Evolutionary conservation across 2,113 vertebrate species (phyloP), one percentile per base, ranked within the genome.

Genomic region (Thamnaconus septentrionalis): DNA sequence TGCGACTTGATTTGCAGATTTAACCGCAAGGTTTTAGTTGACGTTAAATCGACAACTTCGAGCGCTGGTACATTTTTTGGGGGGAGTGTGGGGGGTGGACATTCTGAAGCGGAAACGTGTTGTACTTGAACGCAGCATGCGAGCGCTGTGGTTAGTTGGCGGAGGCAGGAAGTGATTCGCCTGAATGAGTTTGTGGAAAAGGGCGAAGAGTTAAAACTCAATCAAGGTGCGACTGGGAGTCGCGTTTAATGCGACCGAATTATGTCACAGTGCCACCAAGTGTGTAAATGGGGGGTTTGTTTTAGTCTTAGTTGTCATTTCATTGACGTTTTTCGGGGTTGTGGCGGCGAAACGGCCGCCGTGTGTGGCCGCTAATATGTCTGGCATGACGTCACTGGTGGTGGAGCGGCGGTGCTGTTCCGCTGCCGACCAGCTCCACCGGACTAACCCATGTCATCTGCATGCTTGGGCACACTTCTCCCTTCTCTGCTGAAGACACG

Each of bases 91-190:
- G 18, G 18, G 18, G 18, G 18, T 31, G 18, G 18, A 31, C 18
- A 31, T 31, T 31, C 18, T 31, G 18, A 31, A 31, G 18, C 18
- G 18, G 18, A 31, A 31, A 31, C 18, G 18, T 31, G 18, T 31
- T 31, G 18, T 31, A 31, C 18, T 31, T 31, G 18, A 31, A 31
- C 18, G 18, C 18, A 41, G 66, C 10, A 6, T 48, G 7, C 11
- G 5, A 10, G 64, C 64, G 0, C 3, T 52, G 61, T 62, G n/a
- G 76, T 69, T 18, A 59, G 53, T 45, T 61, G 68, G 65, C 4
- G 51, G 61, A 74, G 84, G 58, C 90, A 88, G 91, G 90, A 91
- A 92, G 90, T 90, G 88, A 85, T 78, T 74, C 75, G 85, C 61
- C 56, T 86, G 82, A 88, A 86, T 86, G 85, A 89, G 79, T 68